A percentile compares a stretch with the other conserved stretches of the same genome.
phyloP scores from a whole-genome alignment of 2,113 vertebrate species.

The Istiophorus platypterus region DNA sequence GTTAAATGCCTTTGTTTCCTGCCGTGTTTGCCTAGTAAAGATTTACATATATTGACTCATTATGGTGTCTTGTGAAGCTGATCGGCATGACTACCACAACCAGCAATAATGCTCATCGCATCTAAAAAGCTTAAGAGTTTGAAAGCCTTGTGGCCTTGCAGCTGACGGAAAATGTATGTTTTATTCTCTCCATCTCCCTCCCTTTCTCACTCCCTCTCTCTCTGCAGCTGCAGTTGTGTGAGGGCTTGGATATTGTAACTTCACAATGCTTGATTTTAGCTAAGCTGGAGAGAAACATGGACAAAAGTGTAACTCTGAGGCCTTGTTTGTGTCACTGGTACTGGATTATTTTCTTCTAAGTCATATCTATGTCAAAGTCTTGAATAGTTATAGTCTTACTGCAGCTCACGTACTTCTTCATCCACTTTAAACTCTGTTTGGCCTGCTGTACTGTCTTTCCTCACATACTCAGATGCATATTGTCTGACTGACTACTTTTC shows the following conservation, averaged over 20 bases:
- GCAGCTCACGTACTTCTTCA: conserved; percentile 26
- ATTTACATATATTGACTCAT: conserved; percentile 99
- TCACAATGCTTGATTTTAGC: conserved; percentile 52
- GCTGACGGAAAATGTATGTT: conserved; percentile 78
- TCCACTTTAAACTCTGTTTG: conserved; percentile 15
- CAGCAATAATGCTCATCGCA: conserved; percentile 96
- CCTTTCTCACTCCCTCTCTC: conserved; percentile 49
- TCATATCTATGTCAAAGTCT: conserved; percentile 15
- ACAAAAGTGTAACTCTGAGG: conserved; percentile 6
- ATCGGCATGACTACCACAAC: conserved; percentile 99
- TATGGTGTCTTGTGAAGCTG: conserved; percentile 99
- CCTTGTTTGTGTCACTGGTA: conserved; percentile 43
- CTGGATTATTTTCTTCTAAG: conserved; percentile 10
- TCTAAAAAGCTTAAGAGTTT: conserved; percentile 80
- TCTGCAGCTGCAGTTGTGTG: conserved; percentile 73
- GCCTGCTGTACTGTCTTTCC: conserved; percentile 1
- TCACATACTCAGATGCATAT: conserved; percentile 5
- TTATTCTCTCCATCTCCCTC: conserved; percentile 65
- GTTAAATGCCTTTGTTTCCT: conserved; percentile 99
- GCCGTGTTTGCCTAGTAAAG: conserved; percentile 99
- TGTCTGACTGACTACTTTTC: conserved; percentile 52
- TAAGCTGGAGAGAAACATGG: conserved; percentile 27
- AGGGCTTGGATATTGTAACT: conserved; percentile 55
- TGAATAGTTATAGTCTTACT: conserved; percentile 7
- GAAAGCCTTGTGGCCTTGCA: conserved; percentile 76